Evolutionary conservation across 2,888 invertebrate species (phyloP), one percentile per base, ranked within the genome.

Genomic region (Schrankia costaestrigalis): DNA sequence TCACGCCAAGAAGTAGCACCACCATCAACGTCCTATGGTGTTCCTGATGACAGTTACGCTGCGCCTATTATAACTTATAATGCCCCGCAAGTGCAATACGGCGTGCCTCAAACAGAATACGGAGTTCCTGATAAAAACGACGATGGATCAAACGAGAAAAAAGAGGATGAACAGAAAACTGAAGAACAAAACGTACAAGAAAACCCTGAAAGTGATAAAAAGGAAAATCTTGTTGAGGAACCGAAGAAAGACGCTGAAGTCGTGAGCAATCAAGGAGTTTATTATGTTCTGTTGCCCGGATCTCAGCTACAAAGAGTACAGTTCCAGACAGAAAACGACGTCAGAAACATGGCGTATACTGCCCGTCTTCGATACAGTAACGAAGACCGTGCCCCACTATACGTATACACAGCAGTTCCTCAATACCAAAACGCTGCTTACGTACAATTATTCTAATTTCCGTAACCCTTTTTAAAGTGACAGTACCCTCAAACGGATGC

Each of bases 271-370:
- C 73, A 79, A 51, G 92, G 92, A 3, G 89, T 90, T 14, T 93
- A 93, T 68, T 92, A 91, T 66, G 85, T 92, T 4, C 89, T 92
- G 21, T 80, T 92, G 42, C 92, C 92, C 1, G 89, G 83, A 40
- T 90, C 91, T 2, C 87, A 91, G 46, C 80, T 92, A 1, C 92
- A 93, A 55, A 85, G 90, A 36, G 90, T 92, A 8, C 89, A 86
- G 50, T 92, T 90, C 73, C 80, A 89, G 39, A 91, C 91, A 0
- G 75, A 83, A 39, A 84, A 85, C 26, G 85, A 86, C 23, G 13
- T 78, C 3, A 69, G 59, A 68, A 91, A 91, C 33, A 92, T 92
- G 91, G 91, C 90, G 11, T 91, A 91, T 60, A 90, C 90, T 21
- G 92, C 92, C 6, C 89, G 89, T 52, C 83, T 92, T 38, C 90